Base-by-base conservation (phyloP, 2,113 vertebrate species). In the Callaeas wilsoni region DNA sequence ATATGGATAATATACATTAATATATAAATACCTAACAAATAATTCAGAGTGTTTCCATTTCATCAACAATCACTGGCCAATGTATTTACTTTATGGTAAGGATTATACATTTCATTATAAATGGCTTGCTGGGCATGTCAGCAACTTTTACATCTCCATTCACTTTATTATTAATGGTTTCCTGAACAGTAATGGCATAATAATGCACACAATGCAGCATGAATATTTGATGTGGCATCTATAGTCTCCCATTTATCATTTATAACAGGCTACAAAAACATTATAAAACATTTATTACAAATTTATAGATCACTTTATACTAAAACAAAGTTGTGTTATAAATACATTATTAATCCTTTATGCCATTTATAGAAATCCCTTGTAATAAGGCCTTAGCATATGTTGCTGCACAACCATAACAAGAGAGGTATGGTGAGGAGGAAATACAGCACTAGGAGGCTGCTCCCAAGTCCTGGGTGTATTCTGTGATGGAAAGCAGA, bases 251-350 rank as follows among this genome's bases (percentile, higher is more conserved):
- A 98, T 98, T 97, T 94, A 98, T 98, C 98, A 98, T 98, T 98
- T 98, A 98, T 98, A 98, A 98, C 98, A 96, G 98, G 98, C 98
- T 98, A 97, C 98, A 98, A 97, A 98, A 98, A 98, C 98, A 98
- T 98, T 97, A 98, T 98, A 98, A 98, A 98, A 98, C 98, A 98
- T 98, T 98, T 98, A 98, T 98, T 93, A 96, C 97, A 84, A 97
- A 89, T 97, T 98, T 98, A 98, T 97, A 98, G 97, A 98, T 98
- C 98, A 98, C 97, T 98, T 98, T 97, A 89, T 71, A 97, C 97
- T 97, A 97, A 97, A 95, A 77, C 88, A 85, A 97, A 93, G 97
- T 97, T 97, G 97, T 97, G 98, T 98, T 96, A 98, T 97, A 98
- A 97, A 98, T 98, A 94, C 96, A 98, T 98, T 98, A 98, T 98